Conservation (phyloP, 1,140 invertebrate species). For the Sarcophaga peregrina region DNA sequence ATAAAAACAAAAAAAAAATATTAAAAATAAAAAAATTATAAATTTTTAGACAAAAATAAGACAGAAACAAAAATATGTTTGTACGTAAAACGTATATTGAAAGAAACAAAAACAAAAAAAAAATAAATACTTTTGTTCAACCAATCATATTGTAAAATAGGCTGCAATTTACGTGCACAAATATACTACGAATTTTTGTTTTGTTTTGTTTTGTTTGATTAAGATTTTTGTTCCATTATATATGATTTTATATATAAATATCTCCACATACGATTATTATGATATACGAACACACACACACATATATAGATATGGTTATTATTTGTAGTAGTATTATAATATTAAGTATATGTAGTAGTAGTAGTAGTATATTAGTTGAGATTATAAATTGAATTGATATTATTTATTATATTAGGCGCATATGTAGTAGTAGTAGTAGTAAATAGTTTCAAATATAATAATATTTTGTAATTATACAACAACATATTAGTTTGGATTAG, state of each 20-base stretch:
- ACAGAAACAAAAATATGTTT: background rate
- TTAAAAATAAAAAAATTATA: background rate
- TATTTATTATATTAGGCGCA: conserved; percentile 5
- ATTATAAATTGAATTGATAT: background rate
- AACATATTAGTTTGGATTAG: background rate
- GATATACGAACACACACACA: conserved; percentile 32
- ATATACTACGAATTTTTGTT: conserved; percentile 9
- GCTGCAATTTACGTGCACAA: conserved; percentile 24
- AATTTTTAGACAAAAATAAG: background rate
- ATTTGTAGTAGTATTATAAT: background rate
- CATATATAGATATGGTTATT: conserved; percentile 2
- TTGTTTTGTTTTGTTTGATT: background rate
- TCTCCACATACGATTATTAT: conserved; percentile 18
- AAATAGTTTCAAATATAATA: background rate
- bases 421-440: conserved; percentile 36
- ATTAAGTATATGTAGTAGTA: background rate
- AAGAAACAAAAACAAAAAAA: too few species aligned
- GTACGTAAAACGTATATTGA: too few species aligned
- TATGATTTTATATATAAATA: background rate
- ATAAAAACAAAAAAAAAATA: background rate
- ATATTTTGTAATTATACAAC: conserved; percentile 17
- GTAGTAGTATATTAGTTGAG: background rate
- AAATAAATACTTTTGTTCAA: background rate
- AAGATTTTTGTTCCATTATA: background rate
- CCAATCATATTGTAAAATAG: conserved; percentile 6